Base-by-base conservation (phyloP, 2,888 invertebrate species). In the Polymixis lichenea region DNA sequence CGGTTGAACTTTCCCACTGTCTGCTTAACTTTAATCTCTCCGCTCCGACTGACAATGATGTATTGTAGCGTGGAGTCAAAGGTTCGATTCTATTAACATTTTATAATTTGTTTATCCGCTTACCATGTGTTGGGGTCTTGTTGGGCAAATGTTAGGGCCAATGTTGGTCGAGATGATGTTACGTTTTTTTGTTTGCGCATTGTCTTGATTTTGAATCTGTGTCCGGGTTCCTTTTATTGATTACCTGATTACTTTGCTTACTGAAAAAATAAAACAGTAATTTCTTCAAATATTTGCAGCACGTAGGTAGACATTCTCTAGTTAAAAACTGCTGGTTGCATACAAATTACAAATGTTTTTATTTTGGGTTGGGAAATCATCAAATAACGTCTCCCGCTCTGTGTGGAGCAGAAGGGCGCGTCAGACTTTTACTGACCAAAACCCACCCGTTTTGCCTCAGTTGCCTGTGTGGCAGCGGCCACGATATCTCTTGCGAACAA, bases 11-110 rank as follows among this genome's bases (percentile, higher is more conserved):
- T 83, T 87, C 87, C 78, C 87, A 86, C 80, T 86, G 84, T 75
- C 83, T 75, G 78, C 58, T 76, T 49, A 64, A 68, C 81, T 80
- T 83, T 85, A 81, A 88, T 82, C 82, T 81, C 72, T 73, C 71
- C 78, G 80, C 75, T 60, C 25, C 82, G 86, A 83, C 91, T 92
- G 95, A 95, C 95, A 95, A 95, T 95, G 95, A 95, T 94, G 94
- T 95, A 95, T 95, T 95, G 94, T 95, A 81, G 88, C 81, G 86
- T 38, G 55, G 89, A 94, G 95, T 94, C 95, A 94, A 94, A 95
- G 95, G 95, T 95, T 93, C 91, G 88, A 90, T 91, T 93, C 92
- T 92, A 94, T 95, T 95, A 94, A 94, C 94, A 95, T 95, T 94
- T 94, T 93, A 93, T 93, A 93, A 94, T 94, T 94, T 93, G 93